A percentile compares a stretch with the other conserved stretches of the same genome.
Evolutionary conservation across 2,888 invertebrate species (phyloP).

Genomic region (Limnephilus auricula): DNA sequence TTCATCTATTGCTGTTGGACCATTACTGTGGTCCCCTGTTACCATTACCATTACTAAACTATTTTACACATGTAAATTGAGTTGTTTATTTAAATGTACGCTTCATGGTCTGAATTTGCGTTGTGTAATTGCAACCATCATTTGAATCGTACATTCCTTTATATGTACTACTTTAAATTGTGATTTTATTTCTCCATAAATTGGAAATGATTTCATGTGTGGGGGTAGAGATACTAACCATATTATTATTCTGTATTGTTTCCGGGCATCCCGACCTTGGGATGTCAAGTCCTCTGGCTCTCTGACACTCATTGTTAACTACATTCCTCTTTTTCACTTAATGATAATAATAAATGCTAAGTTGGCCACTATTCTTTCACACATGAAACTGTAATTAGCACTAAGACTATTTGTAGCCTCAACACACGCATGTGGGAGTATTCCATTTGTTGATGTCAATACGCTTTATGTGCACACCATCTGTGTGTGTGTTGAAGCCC

Average conservation of each 20-base stretch:
- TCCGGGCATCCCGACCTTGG: neutral
- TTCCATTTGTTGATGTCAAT: neutral
- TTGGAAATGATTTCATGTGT: slow-evolving; percentile 51
- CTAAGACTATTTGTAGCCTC: slow-evolving; percentile 6
- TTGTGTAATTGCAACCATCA: slow-evolving; percentile 66
- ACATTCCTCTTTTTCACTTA: neutral
- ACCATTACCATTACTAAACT: slow-evolving; percentile 56
- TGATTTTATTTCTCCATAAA: slow-evolving; percentile 55
- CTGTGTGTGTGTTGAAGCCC: neutral
- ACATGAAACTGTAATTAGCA: slow-evolving; percentile 41
- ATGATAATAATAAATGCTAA: slow-evolving; percentile 29
- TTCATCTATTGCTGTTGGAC: slow-evolving; percentile 64
- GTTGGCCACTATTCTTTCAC: slow-evolving; percentile 46
- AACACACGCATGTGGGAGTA: neutral
- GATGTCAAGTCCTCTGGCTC: neutral
- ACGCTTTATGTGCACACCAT: neutral
- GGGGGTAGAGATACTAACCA: slow-evolving; percentile 47
- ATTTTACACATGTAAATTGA: slow-evolving; percentile 65
- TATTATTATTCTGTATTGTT: slow-evolving; percentile 10
- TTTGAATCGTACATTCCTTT: slow-evolving; percentile 65
- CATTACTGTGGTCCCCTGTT: slow-evolving; percentile 64
- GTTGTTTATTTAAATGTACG: slow-evolving; percentile 66
- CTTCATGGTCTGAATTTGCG: slow-evolving; percentile 66
- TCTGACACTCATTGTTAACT: neutral
- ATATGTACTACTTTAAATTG: slow-evolving; percentile 59